These are phyloP conservation scores for Mustelus asterias DNA, from an alignment of 2,113 vertebrate species.

Conservation along the genomic window DNA sequence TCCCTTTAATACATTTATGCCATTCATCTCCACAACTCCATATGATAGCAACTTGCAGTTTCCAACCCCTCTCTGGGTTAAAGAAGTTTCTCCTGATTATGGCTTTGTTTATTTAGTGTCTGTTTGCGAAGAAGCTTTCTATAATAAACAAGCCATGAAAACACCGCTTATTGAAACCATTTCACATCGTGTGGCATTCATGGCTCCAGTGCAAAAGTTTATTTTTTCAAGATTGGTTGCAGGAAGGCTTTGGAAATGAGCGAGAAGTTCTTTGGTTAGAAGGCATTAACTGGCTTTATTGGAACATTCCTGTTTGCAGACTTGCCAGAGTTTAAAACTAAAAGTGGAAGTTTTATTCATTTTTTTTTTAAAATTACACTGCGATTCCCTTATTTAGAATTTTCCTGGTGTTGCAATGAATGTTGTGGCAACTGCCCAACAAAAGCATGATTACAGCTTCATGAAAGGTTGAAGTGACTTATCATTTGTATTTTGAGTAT, in stretches of 20 bases:
- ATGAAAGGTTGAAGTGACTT: neutral
- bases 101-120: neutral
- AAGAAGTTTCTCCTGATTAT: neutral
- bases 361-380: neutral
- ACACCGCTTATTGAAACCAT: neutral
- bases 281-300: conserved; percentile 1
- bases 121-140: neutral
- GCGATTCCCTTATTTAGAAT: conserved; percentile 25
- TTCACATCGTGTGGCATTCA: neutral
- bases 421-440: neutral
- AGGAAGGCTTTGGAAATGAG: neutral
- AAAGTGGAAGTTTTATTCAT: neutral
- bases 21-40: neutral
- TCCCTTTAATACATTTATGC: neutral
- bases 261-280: neutral
- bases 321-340: conserved; percentile 24
- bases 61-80: neutral
- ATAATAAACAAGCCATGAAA: neutral
- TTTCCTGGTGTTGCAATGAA: neutral
- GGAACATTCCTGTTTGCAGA: neutral
- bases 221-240: neutral
- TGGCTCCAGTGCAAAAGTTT: neutral
- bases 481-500: neutral
- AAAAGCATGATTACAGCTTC: neutral
- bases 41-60: neutral